Conservation (phyloP, 2,797 vertebrate genomes). For the Chaetodon trifasciatus region DNA sequence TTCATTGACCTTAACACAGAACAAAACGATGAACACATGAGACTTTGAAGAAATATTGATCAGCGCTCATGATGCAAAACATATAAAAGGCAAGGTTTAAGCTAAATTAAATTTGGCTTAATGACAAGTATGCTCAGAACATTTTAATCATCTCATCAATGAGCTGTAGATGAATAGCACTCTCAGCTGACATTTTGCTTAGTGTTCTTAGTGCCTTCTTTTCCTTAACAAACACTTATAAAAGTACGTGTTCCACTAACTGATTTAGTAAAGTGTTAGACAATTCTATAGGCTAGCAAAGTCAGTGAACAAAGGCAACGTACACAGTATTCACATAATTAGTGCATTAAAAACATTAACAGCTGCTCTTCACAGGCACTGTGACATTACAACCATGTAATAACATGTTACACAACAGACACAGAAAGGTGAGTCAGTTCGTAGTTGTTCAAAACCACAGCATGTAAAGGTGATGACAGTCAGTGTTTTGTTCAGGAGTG, state of each 20-base stretch:
- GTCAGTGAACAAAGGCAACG: constrained; percentile 51
- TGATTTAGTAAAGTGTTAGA: constrained; percentile 31
- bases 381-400: constrained; percentile 10
- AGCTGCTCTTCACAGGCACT: constrained; percentile 55
- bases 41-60: constrained; percentile 22
- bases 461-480: constrained; percentile 2
- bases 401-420: constrained; percentile 28
- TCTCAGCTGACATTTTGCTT: background rate
- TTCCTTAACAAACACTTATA: constrained; percentile 23
- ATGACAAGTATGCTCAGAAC: background rate
- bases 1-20: constrained; percentile 24
- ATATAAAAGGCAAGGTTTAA: constrained; percentile 33
- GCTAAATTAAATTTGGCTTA: constrained; percentile 15
- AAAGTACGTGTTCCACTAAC: constrained; percentile 9
- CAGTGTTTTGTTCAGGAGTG: constrained; percentile 45
- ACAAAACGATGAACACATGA: constrained; percentile 12
- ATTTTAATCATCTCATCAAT: constrained; percentile 4
- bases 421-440: constrained; percentile 40
- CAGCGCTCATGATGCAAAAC: constrained; percentile 43
- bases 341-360: constrained; percentile 67
- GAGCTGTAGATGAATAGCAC: background rate
- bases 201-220: constrained; percentile 28
- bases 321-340: constrained; percentile 60
- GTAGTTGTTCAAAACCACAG: constrained; percentile 12
- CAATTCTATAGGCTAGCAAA: constrained; percentile 29